A percentile compares a stretch with the other conserved stretches of the same genome.
phyloP scores from a whole-genome alignment of 2,797 vertebrate genomes.

The Alosa sapidissima region DNA sequence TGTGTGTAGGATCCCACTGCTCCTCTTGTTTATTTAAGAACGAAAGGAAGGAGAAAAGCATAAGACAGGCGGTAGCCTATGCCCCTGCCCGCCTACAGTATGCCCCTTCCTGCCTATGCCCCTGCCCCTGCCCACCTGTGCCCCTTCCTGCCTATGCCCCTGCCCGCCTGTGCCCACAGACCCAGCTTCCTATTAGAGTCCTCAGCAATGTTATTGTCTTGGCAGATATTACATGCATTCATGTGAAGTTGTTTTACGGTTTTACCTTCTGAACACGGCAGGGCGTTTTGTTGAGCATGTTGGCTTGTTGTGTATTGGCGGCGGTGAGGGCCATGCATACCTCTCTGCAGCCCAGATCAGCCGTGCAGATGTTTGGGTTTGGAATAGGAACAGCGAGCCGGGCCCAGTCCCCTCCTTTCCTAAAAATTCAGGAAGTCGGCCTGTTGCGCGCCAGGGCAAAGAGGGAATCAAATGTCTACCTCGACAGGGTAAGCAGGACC shows the following conservation, averaged over 20 bases:
- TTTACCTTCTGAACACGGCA: background rate
- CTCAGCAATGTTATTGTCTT: background rate
- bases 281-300: background rate
- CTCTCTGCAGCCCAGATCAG: conserved; percentile 5
- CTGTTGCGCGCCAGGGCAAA: conserved; percentile 50
- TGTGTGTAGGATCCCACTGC: background rate
- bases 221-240: background rate
- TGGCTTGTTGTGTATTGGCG: background rate
- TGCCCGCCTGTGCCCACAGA: background rate
- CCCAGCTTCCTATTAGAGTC: background rate
- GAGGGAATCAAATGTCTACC: conserved; percentile 56
- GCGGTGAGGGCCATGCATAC: background rate
- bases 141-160: background rate
- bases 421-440: conserved; percentile 51
- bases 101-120: too few relatives aligned
- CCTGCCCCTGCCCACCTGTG: background rate
- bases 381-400: conserved; percentile 40
- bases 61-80: background rate
- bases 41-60: background rate
- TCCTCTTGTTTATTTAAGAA: background rate
- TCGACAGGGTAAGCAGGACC: conserved; percentile 67
- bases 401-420: conserved; percentile 45
- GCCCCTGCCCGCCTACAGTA: background rate
- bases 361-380: conserved; percentile 46
- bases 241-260: background rate